Base-by-base conservation (phyloP, 2,113 vertebrate species). In the Pterocles burchelli region DNA sequence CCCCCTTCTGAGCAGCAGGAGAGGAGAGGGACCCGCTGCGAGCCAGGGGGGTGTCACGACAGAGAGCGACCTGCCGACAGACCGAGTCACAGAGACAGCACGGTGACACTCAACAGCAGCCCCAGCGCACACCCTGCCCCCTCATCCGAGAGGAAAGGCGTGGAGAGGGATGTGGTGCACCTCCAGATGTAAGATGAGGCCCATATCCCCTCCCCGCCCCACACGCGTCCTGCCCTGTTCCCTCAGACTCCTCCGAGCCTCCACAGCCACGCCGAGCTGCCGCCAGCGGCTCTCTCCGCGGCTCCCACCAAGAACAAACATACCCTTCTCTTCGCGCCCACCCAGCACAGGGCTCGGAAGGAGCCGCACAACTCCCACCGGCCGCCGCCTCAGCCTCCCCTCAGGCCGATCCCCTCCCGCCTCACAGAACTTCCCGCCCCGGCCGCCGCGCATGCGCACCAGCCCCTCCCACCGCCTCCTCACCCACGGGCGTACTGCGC, bases 101-200 rank as follows among this genome's bases (percentile, higher is more conserved):
- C 11, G 16, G 28, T 2, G 10, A 46, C 26, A 25, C 19, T 2
- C 34, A 1, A 22, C 41, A 19, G 15, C 0, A 4, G 9, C 11
- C 31, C 29, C 21, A 43, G 4, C 4, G 28, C 63, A 17, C 36
- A 11, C 7, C 14, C 24, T 3, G 17, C 10, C 33, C 14, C 2
- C 14, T 63, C 24, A 17, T 28, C 24, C 7, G 1, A n/a, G 2
- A 17, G 5, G 3, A 29, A 45, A 21, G 13, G 9, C 1, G 10
- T 0, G 4, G 22, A 6, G 3, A 1, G 17, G 25, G 29, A 25
- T 0, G 20, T 0, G 18, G 18, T 0, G 7, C 31, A 17, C 3
- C 55, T 49, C 48, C 6, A 34, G 1, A 2, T 3, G 18, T 3
- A 21, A 45, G 9, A n/a, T 1, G 7, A 62, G 20, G 19, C 34